Evolutionary conservation across 2,888 invertebrate genomes (phyloP), one percentile per base, ranked within the genome.

Genomic region (Lycia hirtaria): DNA sequence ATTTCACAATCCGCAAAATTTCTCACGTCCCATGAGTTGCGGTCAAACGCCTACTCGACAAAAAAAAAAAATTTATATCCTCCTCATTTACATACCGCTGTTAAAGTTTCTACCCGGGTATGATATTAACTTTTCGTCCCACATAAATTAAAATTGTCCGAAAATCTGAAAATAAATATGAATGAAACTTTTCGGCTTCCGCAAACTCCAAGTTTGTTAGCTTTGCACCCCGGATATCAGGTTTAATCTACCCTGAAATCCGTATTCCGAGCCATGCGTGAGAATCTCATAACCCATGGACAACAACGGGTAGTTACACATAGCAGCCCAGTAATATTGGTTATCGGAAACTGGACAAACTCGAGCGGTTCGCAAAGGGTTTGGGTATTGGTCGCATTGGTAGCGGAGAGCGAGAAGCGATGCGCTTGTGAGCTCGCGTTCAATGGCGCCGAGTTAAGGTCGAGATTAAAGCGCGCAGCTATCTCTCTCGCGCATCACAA

Each of bases 291-390:
- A 56, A 48, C 45, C 47, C 38, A 52, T 56, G 56, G 48, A 50
- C 56, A 56, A 62, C 60, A 66, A 52, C 30, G 32, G 38, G 55
- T 56, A 56, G 53, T 56, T 51, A 56, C 43, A 62, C 43, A 52
- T 48, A 63, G 60, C 41, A 40, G 35, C 50, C 51, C 28, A 43
- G 47, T 56, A 51, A 56, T 64, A 64, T 64, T 53, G 64, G 62
- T 55, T 58, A 64, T 64, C 59, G 60, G 51, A 41, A 37, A 60
- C 43, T 24, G 24, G 48, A 56, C 53, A 12, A 38, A 66, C 44
- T 56, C 47, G 55, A 62, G 60, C 58, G 59, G 62, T 65, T 62
- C 64, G 59, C 60, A 60, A 64, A 55, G 58, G 53, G 65, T 48
- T 55, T 15, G 7, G 43, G 61, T 45, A 54, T 5, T 20, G 6